Conservation (phyloP, 1,140 invertebrate genomes). For the Trachelipus rathkii region DNA sequence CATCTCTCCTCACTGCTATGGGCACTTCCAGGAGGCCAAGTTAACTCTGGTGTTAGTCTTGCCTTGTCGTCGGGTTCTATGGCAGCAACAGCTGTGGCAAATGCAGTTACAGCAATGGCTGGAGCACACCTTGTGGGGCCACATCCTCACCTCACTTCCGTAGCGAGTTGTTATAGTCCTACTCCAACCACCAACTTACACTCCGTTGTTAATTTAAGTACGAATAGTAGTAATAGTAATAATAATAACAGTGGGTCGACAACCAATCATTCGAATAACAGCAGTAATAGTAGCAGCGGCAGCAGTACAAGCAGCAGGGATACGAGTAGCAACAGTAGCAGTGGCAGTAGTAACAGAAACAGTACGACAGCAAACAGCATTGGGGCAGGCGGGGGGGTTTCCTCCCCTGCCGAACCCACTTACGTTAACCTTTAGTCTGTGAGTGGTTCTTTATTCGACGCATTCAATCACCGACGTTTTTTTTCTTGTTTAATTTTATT, state of each 20-base stretch:
- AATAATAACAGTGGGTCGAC: slow-evolving; percentile 34
- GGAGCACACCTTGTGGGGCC: slow-evolving; percentile 31
- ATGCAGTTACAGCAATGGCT: slow-evolving; percentile 37
- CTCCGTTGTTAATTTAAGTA: slow-evolving; percentile 46
- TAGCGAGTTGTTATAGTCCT: slow-evolving; percentile 41
- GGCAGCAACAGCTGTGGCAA: slow-evolving; percentile 42
- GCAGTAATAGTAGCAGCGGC: slow-evolving; percentile 13
- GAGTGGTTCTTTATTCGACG: slow-evolving; percentile 29
- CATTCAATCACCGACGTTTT: slow-evolving; percentile 16
- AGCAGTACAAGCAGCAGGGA: slow-evolving; percentile 24
- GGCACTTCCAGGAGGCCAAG: slow-evolving; percentile 31
- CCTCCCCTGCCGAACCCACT: slow-evolving; percentile 45
- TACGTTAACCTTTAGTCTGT: slow-evolving; percentile 47
- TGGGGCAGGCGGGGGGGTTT: slow-evolving; percentile 27
- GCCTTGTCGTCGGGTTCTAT: slow-evolving; percentile 28
- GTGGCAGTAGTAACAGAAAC: slow-evolving; percentile 43
- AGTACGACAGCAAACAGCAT: neutral
- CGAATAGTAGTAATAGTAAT: slow-evolving; percentile 41
- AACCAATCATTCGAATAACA: slow-evolving; percentile 33
- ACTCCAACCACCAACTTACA: slow-evolving; percentile 40
- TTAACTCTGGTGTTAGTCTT: neutral
- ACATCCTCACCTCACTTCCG: slow-evolving; percentile 33
- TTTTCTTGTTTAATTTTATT: slow-evolving; percentile 9
- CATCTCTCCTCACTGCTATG: slow-evolving; percentile 36
- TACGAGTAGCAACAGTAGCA: slow-evolving; percentile 21